Evolutionary conservation across 2,797 vertebrate species (phyloP).

Genomic region (Alosa sapidissima): DNA sequence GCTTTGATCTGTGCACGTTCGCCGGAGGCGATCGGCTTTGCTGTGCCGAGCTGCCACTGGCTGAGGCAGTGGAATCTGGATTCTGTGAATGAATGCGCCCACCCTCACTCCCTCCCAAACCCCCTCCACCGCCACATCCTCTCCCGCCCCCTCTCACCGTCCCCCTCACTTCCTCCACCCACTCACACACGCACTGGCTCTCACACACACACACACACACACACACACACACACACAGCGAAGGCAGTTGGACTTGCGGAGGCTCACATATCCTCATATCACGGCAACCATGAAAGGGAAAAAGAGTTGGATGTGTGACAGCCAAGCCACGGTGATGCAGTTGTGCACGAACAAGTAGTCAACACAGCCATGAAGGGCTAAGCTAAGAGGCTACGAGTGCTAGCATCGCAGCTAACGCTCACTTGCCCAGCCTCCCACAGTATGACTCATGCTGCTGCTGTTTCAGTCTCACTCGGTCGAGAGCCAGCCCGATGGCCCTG

Average conservation of each 20-base stretch:
- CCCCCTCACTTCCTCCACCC: slow-evolving; percentile 21
- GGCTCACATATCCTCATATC: neutral
- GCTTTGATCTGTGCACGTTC: neutral
- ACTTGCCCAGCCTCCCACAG: slow-evolving; percentile 39
- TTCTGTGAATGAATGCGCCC: slow-evolving; percentile 1
- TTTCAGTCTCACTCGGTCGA: slow-evolving; percentile 43
- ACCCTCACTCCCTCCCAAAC: neutral
- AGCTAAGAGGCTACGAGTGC: neutral
- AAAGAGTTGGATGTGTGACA: neutral
- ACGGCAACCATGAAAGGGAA: slow-evolving; percentile 6
- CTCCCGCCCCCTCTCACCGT: neutral
- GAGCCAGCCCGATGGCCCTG: slow-evolving; percentile 24
- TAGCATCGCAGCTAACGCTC: neutral
- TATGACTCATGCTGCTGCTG: slow-evolving; percentile 48
- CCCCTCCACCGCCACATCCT: neutral
- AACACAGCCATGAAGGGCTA: slow-evolving; percentile 12
- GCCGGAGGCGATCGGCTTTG: slow-evolving; percentile 1
- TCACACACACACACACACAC: neutral
- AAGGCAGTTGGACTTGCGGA: slow-evolving; percentile 7
- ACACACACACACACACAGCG: neutral
- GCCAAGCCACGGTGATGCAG: neutral
- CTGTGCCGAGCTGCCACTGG: slow-evolving; percentile 1
- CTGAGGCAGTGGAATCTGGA: neutral
- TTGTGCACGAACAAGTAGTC: neutral
- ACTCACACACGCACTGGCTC: neutral